Evolutionary conservation across 2,113 vertebrate genomes (phyloP).

Genomic region (Apodemus speciosus): DNA sequence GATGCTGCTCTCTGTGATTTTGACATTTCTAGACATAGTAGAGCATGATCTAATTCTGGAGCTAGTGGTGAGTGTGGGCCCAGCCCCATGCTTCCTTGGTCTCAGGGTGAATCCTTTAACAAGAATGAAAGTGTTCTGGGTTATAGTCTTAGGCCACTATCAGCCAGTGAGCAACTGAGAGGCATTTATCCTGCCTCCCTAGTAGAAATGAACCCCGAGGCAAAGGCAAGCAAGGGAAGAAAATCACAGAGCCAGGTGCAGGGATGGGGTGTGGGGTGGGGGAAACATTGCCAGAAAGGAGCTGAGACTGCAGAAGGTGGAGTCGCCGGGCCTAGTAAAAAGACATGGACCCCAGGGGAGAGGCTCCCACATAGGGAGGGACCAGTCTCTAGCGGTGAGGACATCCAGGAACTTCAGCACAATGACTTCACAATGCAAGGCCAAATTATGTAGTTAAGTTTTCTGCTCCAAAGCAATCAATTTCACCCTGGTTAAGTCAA

Average conservation of each 20-base stretch:
- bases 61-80: accelerated
- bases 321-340: neutral
- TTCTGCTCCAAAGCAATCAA: slow-evolving; percentile 54
- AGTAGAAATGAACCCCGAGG: neutral
- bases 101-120: neutral
- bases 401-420: neutral
- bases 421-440: neutral
- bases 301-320: neutral
- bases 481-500: slow-evolving; percentile 25
- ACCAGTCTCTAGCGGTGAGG: neutral
- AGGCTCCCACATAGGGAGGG: accelerated
- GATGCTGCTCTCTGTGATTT: neutral
- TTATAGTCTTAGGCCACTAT: neutral
- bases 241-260: neutral
- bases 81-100: accelerated
- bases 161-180: neutral
- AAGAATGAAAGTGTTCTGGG: neutral
- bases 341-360: neutral
- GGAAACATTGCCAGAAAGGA: neutral
- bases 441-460: neutral
- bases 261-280: no score
- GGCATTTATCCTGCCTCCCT: neutral
- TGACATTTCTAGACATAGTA: neutral
- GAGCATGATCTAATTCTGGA: neutral
- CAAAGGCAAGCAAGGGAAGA: accelerated